Conservation (phyloP, 2,797 vertebrate genomes). For the Leptatherina wallacei region DNA sequence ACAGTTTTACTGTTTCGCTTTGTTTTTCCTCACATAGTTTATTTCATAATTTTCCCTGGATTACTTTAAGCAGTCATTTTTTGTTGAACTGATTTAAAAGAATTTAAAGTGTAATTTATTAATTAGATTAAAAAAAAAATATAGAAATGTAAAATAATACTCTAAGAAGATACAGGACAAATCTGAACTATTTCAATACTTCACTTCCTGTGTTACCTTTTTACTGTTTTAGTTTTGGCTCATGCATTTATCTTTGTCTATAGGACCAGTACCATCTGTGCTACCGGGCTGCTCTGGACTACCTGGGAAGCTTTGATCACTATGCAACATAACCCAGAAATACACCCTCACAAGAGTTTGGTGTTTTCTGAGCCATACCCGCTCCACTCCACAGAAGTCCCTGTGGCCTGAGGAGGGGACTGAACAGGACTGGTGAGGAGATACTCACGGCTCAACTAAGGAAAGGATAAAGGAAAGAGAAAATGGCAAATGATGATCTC, state of each 20-base stretch:
- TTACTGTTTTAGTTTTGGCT: background rate
- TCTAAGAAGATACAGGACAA: too few relatives aligned
- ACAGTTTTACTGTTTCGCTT: too few relatives aligned
- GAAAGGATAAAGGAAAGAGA: conserved; percentile 46
- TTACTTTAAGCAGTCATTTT: too few relatives aligned
- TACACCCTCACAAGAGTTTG: conserved; percentile 52
- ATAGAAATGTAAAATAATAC: too few relatives aligned
- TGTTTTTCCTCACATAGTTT: too few relatives aligned
- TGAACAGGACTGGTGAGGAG: conserved; percentile 62
- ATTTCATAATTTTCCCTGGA: too few relatives aligned
- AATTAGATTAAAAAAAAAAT: too few relatives aligned
- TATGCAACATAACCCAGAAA: conserved; percentile 94
- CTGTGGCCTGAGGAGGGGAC: conserved; percentile 70
- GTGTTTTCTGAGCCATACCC: conserved; percentile 87
- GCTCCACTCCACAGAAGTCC: conserved; percentile 82
- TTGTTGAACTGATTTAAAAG: too few relatives aligned
- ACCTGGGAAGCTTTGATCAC: conserved; percentile 98
- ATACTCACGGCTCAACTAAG: conserved; percentile 46
- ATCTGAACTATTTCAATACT: background rate
- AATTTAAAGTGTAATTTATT: too few relatives aligned
- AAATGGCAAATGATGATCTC: conserved; percentile 3
- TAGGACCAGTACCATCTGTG: conserved; percentile 99
- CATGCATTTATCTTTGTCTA: background rate
- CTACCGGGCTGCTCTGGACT: conserved; percentile 96
- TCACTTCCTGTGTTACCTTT: background rate